Conservation (phyloP, 2,888 invertebrate species). For the Dynastes hyllus region DNA sequence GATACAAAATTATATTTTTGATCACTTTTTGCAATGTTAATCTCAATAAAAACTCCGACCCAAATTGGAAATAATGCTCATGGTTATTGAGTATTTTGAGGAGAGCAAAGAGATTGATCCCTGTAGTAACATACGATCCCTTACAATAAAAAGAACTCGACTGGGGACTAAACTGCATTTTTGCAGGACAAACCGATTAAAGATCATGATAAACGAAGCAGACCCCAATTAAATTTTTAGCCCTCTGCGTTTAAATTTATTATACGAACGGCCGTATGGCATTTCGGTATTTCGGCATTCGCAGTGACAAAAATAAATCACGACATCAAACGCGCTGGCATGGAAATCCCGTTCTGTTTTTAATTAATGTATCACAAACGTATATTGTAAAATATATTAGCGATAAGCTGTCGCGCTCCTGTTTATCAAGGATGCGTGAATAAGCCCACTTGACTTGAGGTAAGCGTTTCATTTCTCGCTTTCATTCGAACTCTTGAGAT, state of each 20-base stretch:
- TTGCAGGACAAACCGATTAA: too few relatives aligned
- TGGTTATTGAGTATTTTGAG: too few relatives aligned
- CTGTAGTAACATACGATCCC: too few relatives aligned
- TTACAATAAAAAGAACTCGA: too few relatives aligned
- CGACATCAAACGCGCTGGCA: conserved; percentile 22
- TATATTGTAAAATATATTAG: conserved; percentile 38
- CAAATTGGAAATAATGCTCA: too few relatives aligned
- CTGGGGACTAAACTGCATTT: too few relatives aligned
- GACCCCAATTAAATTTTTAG: conserved; percentile 30
- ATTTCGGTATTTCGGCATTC: neutral
- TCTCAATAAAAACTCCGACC: too few relatives aligned
- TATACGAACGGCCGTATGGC: neutral
- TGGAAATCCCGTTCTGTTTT: conserved; percentile 10
- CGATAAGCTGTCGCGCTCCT: conserved; percentile 29
- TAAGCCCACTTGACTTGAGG: neutral
- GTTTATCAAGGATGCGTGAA: conserved; percentile 34
- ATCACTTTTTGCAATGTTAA: too few relatives aligned
- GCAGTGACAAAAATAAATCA: conserved; percentile 24
- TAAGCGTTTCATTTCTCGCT: conserved; percentile 2
- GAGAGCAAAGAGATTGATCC: too few relatives aligned
- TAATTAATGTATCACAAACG: conserved; percentile 22
- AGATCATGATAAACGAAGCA: neutral
- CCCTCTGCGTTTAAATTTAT: conserved; percentile 1
- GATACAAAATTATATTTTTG: too few relatives aligned
- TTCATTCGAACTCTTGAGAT: conserved; percentile 28